Evolutionary conservation across 2,113 vertebrate species (phyloP), one percentile per base, ranked within the genome.

Genomic region (Gobius niger): DNA sequence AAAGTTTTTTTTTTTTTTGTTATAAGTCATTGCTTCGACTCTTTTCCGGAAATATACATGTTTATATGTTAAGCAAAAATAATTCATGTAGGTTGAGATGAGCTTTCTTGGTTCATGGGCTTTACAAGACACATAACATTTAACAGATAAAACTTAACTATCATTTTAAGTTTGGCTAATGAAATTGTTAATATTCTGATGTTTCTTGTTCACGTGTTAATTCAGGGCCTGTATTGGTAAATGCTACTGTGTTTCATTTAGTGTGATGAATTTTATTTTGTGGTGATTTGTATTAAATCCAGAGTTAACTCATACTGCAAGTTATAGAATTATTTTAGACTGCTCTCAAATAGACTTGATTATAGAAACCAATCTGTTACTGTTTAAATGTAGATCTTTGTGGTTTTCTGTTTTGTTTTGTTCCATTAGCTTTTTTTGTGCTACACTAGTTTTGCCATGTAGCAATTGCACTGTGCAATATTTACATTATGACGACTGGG

Each of bases 381-480:
- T 94, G 93, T 94, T 97, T 94, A 91, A 94, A 93, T 91, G 93
- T 95, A 95, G 85, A 89, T 91, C 84, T 90, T 93, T 92, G 93
- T 95, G 94, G 94, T 94, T 96, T 94, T 94, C 80, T 89, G 91
- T 76, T 89, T 88, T 77, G 65, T 81, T 81, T 87, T 70, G 86
- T 94, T 94, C 93, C 8, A 67, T 89, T 90, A 68, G 75, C 72
- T 88, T 92, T 93, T 90, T 97, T 93, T 92, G 90, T 96, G 96
- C 97, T 98, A 98, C 96, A 96, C 95, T 98, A 96, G 96, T 98
- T 96, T 34, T 89, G 96, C 96, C 95, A 98, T 96, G 96, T 98
- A 98, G 97, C 97, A 98, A 92, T 96, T 98, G 96, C 97, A 98
- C 96, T 99, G 97, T 98, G 97, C 97, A 99, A 99, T 98, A 99